Conservation (phyloP, 2,797 vertebrate genomes). For the Myotis findleyi region DNA sequence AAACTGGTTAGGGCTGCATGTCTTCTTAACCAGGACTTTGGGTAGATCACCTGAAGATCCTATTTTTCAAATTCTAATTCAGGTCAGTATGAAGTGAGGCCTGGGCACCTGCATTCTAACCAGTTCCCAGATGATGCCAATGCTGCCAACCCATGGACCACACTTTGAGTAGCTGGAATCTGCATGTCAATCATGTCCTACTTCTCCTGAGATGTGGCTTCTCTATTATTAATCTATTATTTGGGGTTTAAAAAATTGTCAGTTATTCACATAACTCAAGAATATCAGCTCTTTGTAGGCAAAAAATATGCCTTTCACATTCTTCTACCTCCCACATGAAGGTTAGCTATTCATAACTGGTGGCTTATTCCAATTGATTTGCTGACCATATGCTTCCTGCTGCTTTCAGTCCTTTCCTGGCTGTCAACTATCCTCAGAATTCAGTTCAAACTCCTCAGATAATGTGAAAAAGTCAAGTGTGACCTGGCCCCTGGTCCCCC, state of each 20-base stretch:
- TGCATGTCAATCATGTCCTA: neutral
- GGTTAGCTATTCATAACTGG: neutral
- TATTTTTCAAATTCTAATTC: neutral
- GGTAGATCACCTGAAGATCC: neutral
- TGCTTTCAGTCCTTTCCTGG: neutral
- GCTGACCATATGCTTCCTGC: neutral
- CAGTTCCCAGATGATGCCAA: neutral
- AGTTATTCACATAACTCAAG: slow-evolving; percentile 5
- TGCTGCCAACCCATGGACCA: neutral
- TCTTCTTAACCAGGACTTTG: neutral
- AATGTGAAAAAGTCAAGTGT: neutral
- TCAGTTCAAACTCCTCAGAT: neutral
- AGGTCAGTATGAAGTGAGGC: accelerated
- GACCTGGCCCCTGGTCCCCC: neutral
- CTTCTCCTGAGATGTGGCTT: neutral
- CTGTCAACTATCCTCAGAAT: neutral
- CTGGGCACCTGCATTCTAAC: neutral
- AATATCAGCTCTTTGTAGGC: neutral
- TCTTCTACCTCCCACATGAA: neutral
- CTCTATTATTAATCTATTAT: neutral
- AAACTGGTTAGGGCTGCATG: neutral
- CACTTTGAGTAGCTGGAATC: neutral
- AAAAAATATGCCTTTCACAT: neutral
- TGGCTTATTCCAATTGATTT: neutral
- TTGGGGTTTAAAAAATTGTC: neutral